Evolutionary conservation across 2,797 vertebrate genomes (phyloP), one percentile per base, ranked within the genome.

Genomic region (Xerus rutilus): DNA sequence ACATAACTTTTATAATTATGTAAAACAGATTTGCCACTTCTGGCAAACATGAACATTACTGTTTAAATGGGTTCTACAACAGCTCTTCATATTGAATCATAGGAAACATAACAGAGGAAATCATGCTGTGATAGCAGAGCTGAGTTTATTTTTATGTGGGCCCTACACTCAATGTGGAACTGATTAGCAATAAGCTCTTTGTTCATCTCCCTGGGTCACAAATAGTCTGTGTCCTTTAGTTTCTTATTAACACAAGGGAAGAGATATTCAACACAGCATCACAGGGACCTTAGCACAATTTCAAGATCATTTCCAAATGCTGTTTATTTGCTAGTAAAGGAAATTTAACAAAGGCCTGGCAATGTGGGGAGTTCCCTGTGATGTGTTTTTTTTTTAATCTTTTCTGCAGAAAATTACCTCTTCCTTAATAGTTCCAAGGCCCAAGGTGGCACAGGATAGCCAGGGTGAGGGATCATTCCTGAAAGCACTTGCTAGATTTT

Each of bases 231-330:
- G 43, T 87, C 35, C 23, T 91, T 84, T 76, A 65, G 32, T 89
- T 93, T 96, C 78, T 91, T 73, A 89, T 77, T 45, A 65, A 30
- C 79, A 89, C 59, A 57, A 76, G 18, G 39, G 35, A 77, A 95
- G 62, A 10, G 65, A 45, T 91, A 57, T 30, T 86, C 43, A 73
- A 64, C 28, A 86, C 45, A 74, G 21, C 15, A 59, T 79, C 30
- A 47, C 17, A 45, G 32, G 25, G 28, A 64, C 45, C 7, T 79
- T 70, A 89, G 65, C 28, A 76, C 35, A 59, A 49, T 79, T 93
- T 79, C 65, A 47, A 89, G 69, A 69, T 77, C 9, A 7, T 47
- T 84, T 67, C 30, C 52, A 85, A 96, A 32, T 28, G 12, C 32
- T 25, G 2, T 89, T 59, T 82, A 7, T 89, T 54, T 76, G 77